Evolutionary conservation across 2,113 vertebrate genomes (phyloP), one percentile per base, ranked within the genome.

Genomic region (Petrocephalus zakoni): DNA sequence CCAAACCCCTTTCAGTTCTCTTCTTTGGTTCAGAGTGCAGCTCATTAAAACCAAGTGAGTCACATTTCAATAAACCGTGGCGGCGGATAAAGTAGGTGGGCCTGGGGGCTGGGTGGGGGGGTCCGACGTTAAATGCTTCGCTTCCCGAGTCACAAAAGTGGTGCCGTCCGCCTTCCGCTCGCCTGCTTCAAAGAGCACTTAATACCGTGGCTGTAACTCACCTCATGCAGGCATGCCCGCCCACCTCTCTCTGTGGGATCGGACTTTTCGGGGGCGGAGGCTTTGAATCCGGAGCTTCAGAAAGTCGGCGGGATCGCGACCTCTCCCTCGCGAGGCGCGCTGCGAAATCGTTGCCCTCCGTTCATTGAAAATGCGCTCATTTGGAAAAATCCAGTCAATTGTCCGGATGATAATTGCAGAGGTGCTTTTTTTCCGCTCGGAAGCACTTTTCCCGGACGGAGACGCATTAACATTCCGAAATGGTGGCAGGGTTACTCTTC

Each of bases 1-100:
- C 61, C 0, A n/a, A n/a, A 68, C 5, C 25, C 2, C 84, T 86
- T 21, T 86, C 52, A 56, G 37, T 5, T n/a, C n/a, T 72, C 25
- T 25, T 78, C 34, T 13, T 25, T 53, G 11, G 5, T 82, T 46
- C n/a, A 29, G 25, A 56, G 51, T 46, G 72, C 46, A 34, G 68
- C 87, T 82, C 89, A 87, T 87, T 82, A 81, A 87, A 52, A 82
- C 51, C 53, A 83, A 89, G 47, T 64, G 68, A 87, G 52, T 52
- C 53, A 89, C 86, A 78, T 89, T 87, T 89, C 75, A 83, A 83
- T 89, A 82, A 87, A 46, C 19, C 42, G 6, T 6, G 22, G 42
- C 6, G 72, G 1, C 87, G 68, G 53, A 29, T 13, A 87, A 55
- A 85, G 61, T n/a, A 81, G 68, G 53, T n/a, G 29, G n/a, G 87